phyloP scores from a whole-genome alignment of 2,888 invertebrate species.

The Thera britannica region DNA sequence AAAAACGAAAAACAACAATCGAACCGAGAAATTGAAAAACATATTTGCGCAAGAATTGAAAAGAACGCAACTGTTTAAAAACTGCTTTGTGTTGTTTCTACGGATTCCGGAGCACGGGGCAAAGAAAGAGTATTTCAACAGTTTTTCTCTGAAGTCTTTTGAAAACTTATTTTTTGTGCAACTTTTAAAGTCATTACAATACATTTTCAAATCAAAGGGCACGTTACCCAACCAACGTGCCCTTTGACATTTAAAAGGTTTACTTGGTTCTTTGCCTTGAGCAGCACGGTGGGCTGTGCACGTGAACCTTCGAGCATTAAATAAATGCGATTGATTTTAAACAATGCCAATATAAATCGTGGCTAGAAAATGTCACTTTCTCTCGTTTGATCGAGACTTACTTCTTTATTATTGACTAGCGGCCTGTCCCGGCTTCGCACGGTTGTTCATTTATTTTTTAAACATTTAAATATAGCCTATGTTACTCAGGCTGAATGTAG shows the following conservation, averaged over 20 bases:
- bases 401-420: too few species aligned
- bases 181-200: constrained; percentile 1
- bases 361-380: too few species aligned
- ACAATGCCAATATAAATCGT: constrained; percentile 51
- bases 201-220: constrained; percentile 2
- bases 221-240: constrained; percentile 2
- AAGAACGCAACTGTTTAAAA: constrained; percentile 14
- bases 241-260: too few species aligned
- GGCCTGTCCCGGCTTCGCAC: too few species aligned
- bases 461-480: too few species aligned
- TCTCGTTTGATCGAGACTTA: not conserved
- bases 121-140: not conserved
- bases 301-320: constrained; percentile 55
- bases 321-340: constrained; percentile 61
- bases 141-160: not conserved
- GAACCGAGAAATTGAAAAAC: not conserved
- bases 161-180: not conserved
- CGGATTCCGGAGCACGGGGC: not conserved
- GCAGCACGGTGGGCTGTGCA: constrained; percentile 17
- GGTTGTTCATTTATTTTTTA: too few species aligned
- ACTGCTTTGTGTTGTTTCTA: constrained; percentile 13
- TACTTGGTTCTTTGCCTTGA: too few species aligned
- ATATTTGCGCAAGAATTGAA: not conserved
- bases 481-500: too few species aligned
- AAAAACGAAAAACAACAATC: not conserved